Evolutionary conservation across 2,113 vertebrate genomes (phyloP), one percentile per base, ranked within the genome.

Genomic region (Calcarius ornatus): DNA sequence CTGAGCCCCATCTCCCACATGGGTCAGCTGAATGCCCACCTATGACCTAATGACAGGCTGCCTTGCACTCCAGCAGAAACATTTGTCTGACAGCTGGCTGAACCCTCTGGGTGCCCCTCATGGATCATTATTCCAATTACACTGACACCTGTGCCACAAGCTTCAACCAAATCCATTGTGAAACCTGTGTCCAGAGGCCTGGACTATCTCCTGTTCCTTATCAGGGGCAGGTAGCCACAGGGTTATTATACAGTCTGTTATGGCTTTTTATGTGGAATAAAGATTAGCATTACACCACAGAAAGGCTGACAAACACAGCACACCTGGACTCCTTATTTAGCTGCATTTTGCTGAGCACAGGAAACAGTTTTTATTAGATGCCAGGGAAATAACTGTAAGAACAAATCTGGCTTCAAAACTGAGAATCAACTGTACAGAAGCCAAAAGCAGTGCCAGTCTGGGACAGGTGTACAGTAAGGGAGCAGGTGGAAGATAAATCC

Each of bases 311-410:
- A 80, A 76, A 56, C 38, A 40, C 0, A 1, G 37, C 18, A 51
- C 94, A 96, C 81, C 73, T 93, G 92, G 70, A 22, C 61, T 90
- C 57, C 64, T 94, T 61, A 61, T 75, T 96, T 87, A 88, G 70
- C 56, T 35, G 18, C 45, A 16, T 86, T 94, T 93, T 87, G 78
- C 54, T 43, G 45, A 92, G 66, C 30, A 69, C 64, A 86, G 76
- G 79, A 92, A 96, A 81, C 47, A 57, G 37, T 73, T 66, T 94
- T 78, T 64, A 68, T 78, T 71, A 28, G 3, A 15, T 83, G 68
- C 76, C 83, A 83, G 40, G 53, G 18, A 96, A 96, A 88, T 75
- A 93, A 93, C 16, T 80, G 51, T 43, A 54, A 51, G 45, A 89
- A 94, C 47, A 88, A 87, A 89, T 79, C 38, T 92, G 78, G 77